Percentiles rank a stretch among this genome's conserved stretches.
Conservation (phyloP, 2,888 invertebrate genomes). For the Syrphus vitripennis region DNA sequence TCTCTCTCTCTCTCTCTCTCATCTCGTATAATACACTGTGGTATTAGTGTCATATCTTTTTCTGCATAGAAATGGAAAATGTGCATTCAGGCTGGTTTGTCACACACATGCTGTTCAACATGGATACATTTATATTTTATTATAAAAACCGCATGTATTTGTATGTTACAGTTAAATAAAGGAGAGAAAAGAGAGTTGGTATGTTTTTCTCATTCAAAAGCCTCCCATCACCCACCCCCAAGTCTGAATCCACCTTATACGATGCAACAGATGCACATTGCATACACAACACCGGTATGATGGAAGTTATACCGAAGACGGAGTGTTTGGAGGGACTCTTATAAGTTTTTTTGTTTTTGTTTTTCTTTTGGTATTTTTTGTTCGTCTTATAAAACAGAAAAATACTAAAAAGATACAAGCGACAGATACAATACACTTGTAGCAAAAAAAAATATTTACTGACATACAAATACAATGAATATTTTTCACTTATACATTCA, state of each 20-base stretch:
- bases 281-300: background rate
- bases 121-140: background rate
- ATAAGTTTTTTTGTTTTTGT: too few species aligned
- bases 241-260: background rate
- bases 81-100: slow-evolving; percentile 41
- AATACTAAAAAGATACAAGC: slow-evolving; percentile 61
- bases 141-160: slow-evolving; percentile 42
- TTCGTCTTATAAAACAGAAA: slow-evolving; percentile 52
- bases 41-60: slow-evolving; percentile 9
- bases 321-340: background rate
- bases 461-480: slow-evolving; percentile 60
- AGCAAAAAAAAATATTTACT: slow-evolving; percentile 19
- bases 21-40: background rate
- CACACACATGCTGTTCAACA: slow-evolving; percentile 35
- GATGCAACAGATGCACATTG: slow-evolving; percentile 53
- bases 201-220: background rate
- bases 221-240: slow-evolving; percentile 25
- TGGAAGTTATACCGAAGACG: background rate
- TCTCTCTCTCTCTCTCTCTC: background rate
- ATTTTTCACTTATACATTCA: background rate
- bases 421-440: slow-evolving; percentile 69
- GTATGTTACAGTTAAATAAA: slow-evolving; percentile 40
- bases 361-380: slow-evolving; percentile 44
- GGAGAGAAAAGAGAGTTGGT: slow-evolving; percentile 30
- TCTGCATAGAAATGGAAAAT: slow-evolving; percentile 8